Evolutionary conservation across 2,113 vertebrate genomes (phyloP), one percentile per base, ranked within the genome.

Genomic region (Lepus americanus): DNA sequence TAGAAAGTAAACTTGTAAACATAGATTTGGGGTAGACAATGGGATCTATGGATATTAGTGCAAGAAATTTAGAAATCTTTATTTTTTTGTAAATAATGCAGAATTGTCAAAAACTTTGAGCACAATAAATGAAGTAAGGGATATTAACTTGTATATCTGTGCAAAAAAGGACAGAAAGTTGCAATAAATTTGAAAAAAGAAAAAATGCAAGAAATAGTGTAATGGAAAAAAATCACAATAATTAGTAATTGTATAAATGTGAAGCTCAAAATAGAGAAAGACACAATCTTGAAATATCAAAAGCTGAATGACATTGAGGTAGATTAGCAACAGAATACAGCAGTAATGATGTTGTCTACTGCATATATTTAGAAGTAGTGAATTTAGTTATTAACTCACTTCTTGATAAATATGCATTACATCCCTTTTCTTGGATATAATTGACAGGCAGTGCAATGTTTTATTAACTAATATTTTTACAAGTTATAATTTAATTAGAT

Each of bases 401-500:
- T 79, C 77, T 93, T 31, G 44, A 85, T 81, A 88, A 59, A 49
- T 70, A 53, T 12, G 7, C 25, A 78, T 12, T 70, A 90, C 31
- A 36, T 70, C 33, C 73, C 33, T 61, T 44, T 7, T 13, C 36
- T 82, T 82, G 3, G 83, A 78, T 63, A 76, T 66, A 73, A 77
- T 20, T 91, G 19, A 89, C 49, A 79, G 73, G 85, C 8, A 61
- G 25, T 87, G 80, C 0, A 89, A 63, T 74, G 72, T 53, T 69
- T 85, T 69, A 33, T 63, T 88, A 86, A 90, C 63, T 44, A 77
- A 92, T 12, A 51, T 55, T 3, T 11, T 55, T 78, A 74, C 63
- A 72, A 79, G 49, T 83, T 73, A 69, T 36, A 87, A 78, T 31
- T 87, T 66, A 88, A 92, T 64, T 82, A 70, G 69, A 67, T 86